Evolutionary conservation across 2,797 vertebrate genomes (phyloP), one percentile per base, ranked within the genome.

Genomic region (Labeo calbasu): DNA sequence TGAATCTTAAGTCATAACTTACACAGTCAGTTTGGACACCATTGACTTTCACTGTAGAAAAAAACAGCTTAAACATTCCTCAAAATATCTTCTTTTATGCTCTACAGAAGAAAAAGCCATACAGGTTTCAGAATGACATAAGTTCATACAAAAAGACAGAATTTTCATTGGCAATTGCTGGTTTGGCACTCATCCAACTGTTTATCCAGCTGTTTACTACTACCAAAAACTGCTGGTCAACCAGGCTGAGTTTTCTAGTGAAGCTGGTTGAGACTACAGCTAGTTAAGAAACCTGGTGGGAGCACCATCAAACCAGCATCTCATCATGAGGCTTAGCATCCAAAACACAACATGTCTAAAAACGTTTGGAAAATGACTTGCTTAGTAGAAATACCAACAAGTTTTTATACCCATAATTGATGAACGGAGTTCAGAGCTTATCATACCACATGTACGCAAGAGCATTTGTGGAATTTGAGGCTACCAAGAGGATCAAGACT

Each of bases 381-480:
- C 32, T 76, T 77, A 10, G n/a, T 51, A 51, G 23, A 72, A 72
- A 72, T 23, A 4, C 14, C 23, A 28, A 23, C 12, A 48, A 17
- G 14, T 48, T 77, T 21, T 57, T 59, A 59, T 32, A 14, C 53
- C 23, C 12, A 63, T 63, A 12, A 77, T 21, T 66, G 72, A 68
- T 63, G 28, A 69, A 36, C 59, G 50, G 14, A 55, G 11, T 77
- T 43, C 21, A 19, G 12, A 25, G 32, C 32, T 82, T 72, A 50
- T 73, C 57, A 21, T 55, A 46, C 36, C 32, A 21, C n/a, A 50
- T 10, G 2, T n/a, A 28, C 2, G 10, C 5, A 36, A 69, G 17
- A 77, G 51, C 23, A 65, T 77, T 68, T 17, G 40, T 50, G 61
- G 61, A 69, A 69, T 57, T 55, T 46, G 32, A 25, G 43, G 15